phyloP scores from a whole-genome alignment of 2,888 invertebrate species.

The Eupithecia dodoneata region DNA sequence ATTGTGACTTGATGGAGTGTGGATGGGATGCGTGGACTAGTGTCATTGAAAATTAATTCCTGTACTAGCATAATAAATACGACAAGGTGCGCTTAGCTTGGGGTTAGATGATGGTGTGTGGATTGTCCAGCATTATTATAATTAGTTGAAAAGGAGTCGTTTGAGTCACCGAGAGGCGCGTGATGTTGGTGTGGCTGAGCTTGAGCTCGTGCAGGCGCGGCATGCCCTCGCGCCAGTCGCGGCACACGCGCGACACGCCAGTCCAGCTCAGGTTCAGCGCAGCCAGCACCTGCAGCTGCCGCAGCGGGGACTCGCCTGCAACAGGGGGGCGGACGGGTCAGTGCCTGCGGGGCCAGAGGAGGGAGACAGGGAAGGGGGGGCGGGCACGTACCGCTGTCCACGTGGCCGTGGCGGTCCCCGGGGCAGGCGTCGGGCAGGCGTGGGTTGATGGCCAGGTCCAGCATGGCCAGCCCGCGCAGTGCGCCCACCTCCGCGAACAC shows the following conservation, averaged over 20 bases:
- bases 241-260: conserved; percentile 33
- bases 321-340: not conserved
- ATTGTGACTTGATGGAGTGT: no score
- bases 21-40: no score
- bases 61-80: no score
- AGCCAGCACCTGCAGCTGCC: conserved; percentile 1
- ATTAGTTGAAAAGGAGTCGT: no score
- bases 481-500: conserved; percentile 35
- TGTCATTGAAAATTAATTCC: no score
- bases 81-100: no score
- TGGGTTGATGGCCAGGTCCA: conserved; percentile 46
- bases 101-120: no score
- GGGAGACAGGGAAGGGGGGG: not conserved
- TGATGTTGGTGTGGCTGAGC: conserved; percentile 21
- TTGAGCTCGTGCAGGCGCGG: conserved; percentile 19
- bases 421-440: conserved; percentile 49
- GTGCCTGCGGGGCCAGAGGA: not conserved
- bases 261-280: conserved; percentile 23
- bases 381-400: conserved; percentile 18
- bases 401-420: not conserved
- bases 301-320: conserved; percentile 29
- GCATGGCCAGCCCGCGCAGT: conserved; percentile 26
- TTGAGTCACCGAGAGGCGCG: conserved; percentile 14
- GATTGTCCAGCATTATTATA: no score
- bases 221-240: conserved; percentile 40